Evolutionary conservation across 2,113 vertebrate genomes (phyloP).

Genomic region (Galbula dea): DNA sequence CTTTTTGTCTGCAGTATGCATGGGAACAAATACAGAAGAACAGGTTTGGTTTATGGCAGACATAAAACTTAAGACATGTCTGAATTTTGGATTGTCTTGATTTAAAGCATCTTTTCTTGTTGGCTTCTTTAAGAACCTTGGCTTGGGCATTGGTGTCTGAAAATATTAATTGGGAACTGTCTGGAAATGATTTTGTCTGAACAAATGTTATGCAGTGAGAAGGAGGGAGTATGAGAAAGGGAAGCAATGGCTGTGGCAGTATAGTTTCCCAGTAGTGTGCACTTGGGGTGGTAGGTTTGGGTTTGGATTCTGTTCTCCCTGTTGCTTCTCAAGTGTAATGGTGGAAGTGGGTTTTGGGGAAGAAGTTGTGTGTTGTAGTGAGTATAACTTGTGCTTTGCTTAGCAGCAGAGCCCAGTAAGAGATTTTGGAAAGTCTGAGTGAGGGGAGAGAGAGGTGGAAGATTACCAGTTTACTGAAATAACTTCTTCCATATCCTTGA

Average conservation of each 20-base stretch:
- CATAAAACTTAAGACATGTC: too few relatives aligned
- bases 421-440: background rate
- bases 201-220: background rate
- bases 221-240: background rate
- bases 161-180: background rate
- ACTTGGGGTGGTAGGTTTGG: background rate
- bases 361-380: background rate
- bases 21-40: conserved; percentile 7
- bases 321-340: background rate
- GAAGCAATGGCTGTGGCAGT: background rate
- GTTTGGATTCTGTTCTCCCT: background rate
- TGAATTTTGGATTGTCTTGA: background rate
- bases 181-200: background rate
- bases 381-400: background rate
- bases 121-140: background rate
- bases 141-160: background rate
- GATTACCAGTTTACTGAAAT: background rate
- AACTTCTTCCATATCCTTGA: background rate
- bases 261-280: background rate
- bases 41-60: background rate
- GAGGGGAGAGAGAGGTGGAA: background rate
- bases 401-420: background rate
- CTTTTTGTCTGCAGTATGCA: background rate
- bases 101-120: background rate
- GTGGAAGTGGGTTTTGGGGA: background rate